Percentiles rank a stretch among this genome's conserved stretches.
Evolutionary conservation across 2,888 invertebrate genomes (phyloP).

Genomic region (Apoda limacodes): DNA sequence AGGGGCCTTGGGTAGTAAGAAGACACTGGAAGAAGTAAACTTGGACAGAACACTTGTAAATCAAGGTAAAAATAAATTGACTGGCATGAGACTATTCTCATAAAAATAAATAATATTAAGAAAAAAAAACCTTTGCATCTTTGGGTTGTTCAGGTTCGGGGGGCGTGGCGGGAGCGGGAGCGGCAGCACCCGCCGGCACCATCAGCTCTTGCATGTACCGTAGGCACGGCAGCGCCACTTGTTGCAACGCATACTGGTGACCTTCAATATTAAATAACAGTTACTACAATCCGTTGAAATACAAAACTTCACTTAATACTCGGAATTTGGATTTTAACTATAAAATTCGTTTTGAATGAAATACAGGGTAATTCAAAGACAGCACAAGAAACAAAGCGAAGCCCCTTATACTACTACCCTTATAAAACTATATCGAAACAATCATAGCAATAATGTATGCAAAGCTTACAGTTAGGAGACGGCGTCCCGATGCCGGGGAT

Average conservation of each 20-base stretch:
- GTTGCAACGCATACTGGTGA: slow-evolving; percentile 88
- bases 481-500: slow-evolving; percentile 56
- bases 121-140: slow-evolving; percentile 37
- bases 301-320: too few relatives aligned
- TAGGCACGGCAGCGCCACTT: slow-evolving; percentile 92
- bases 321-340: too few relatives aligned
- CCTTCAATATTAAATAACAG: slow-evolving; percentile 51
- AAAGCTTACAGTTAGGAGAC: slow-evolving; percentile 64
- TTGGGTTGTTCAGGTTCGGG: slow-evolving; percentile 36
- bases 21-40: too few relatives aligned
- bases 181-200: slow-evolving; percentile 61
- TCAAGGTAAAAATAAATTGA: too few relatives aligned
- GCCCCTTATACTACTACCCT: too few relatives aligned
- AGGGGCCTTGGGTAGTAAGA: too few relatives aligned
- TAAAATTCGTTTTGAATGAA: background rate
- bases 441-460: background rate
- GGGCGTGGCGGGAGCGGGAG: slow-evolving; percentile 20
- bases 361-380: too few relatives aligned
- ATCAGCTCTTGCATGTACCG: slow-evolving; percentile 90
- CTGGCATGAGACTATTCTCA: too few relatives aligned
- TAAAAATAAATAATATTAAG: background rate
- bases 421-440: too few relatives aligned
- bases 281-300: too few relatives aligned
- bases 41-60: too few relatives aligned
- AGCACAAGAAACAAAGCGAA: slow-evolving; percentile 8